Evolutionary conservation across 1,140 invertebrate genomes (phyloP).

Genomic region (Cardiocondyla obscurior): DNA sequence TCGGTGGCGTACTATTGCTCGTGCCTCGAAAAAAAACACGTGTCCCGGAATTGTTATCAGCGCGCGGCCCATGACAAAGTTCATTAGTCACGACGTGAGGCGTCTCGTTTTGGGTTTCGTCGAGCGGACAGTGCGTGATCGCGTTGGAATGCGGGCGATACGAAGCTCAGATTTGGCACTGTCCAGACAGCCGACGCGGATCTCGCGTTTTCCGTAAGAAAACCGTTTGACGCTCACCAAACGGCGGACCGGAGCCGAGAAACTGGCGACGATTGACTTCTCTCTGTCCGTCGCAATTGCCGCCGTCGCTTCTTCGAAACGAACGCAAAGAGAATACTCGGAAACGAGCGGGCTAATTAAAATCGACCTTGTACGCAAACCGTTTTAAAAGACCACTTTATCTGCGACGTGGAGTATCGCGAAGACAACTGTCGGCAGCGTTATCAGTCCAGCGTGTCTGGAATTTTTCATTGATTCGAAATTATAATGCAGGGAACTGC

Average conservation of each 20-base stretch:
- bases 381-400: slow-evolving; percentile 45
- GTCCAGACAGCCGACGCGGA: background rate
- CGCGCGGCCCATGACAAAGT: background rate
- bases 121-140: background rate
- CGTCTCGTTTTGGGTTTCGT: background rate
- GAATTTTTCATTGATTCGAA: slow-evolving; percentile 43
- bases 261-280: slow-evolving; percentile 29
- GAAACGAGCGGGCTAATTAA: slow-evolving; percentile 47
- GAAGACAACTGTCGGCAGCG: background rate
- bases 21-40: background rate
- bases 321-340: slow-evolving; percentile 23
- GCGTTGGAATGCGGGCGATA: background rate
- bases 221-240: background rate
- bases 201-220: slow-evolving; percentile 9
- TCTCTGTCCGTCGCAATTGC: background rate
- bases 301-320: background rate
- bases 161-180: slow-evolving; percentile 18
- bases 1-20: background rate
- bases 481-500: slow-evolving; percentile 57
- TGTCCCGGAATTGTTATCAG: slow-evolving; percentile 1
- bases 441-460: slow-evolving; percentile 22
- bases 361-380: slow-evolving; percentile 42
- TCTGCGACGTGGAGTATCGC: slow-evolving; percentile 19
- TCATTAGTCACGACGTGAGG: background rate
- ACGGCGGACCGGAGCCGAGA: background rate